Base-by-base conservation (phyloP, 2,797 vertebrate genomes). In the Nannoperca obscura region DNA sequence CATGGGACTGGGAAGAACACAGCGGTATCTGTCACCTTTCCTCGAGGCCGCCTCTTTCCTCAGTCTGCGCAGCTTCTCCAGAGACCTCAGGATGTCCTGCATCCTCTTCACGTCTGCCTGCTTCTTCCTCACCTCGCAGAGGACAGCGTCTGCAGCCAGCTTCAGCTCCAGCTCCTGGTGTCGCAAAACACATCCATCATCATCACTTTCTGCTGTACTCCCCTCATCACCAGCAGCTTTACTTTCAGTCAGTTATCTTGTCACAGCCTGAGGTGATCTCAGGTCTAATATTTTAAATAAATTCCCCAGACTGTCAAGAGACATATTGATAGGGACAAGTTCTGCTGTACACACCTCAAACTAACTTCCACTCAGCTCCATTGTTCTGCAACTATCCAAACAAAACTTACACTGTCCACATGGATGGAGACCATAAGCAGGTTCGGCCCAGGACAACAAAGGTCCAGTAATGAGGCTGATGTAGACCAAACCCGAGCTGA, bases 41-140 rank as follows among this genome's bases (percentile, higher is more conserved):
- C 97, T 95, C 19, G 88, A 95, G 0, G 97, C 97, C 0, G 97
- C 98, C 80, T 99, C 98, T 89, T 98, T 99, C 64, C 98, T 94
- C 44, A 99, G 95, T 44, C 95, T 95, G 70, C 97, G 94, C 52
- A 99, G 93, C 75, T 99, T 99, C 90, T 99, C 97, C 86, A 99
- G 82, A 0, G 97, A 96, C 0, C 87, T 92, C 42, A 99, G 93
- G 77, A 99, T 68, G 49, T 99, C 98, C 77, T 95, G 91, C 97
- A 98, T 97, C 84, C 97, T 95, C 87, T 98, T 99, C 0, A 97
- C 92, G 3, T 99, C 98, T 0, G 95, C 94, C 85, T 99, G 97
- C 79, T 99, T 99, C 91, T 95, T 98, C 83, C 96, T 92, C 32
- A 99, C 98, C 89, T 99, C 98, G 2, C 96, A 96, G 38, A 99